Conservation (phyloP, 2,888 invertebrate species). For the Cetonia aurata region DNA sequence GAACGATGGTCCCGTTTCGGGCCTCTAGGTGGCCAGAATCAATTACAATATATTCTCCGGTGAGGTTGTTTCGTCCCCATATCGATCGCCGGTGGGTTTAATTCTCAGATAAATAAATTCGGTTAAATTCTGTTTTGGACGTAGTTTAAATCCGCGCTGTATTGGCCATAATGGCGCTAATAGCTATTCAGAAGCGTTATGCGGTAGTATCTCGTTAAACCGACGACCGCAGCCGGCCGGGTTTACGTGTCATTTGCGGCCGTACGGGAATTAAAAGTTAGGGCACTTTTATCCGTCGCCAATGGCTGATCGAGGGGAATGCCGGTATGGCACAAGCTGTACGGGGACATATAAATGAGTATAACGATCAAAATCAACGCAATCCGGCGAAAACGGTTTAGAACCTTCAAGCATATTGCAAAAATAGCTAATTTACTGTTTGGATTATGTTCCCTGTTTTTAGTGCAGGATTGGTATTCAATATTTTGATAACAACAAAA, state of each 20-base stretch:
- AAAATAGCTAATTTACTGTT: too few relatives aligned
- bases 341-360: too few relatives aligned
- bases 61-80: conserved; percentile 27
- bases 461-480: too few relatives aligned
- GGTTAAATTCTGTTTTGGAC: conserved; percentile 46
- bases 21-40: conserved; percentile 39
- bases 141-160: conserved; percentile 55
- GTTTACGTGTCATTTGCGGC: conserved; percentile 66
- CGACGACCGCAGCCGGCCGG: conserved; percentile 61
- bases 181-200: conserved; percentile 64
- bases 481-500: too few relatives aligned
- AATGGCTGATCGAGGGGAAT: conserved; percentile 54
- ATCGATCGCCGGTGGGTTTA: conserved; percentile 41
- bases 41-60: conserved; percentile 42
- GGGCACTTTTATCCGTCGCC: conserved; percentile 61
- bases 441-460: too few relatives aligned
- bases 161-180: conserved; percentile 65
- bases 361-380: neutral
- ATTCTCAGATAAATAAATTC: conserved; percentile 46
- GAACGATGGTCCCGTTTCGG: conserved; percentile 26
- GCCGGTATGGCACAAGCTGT: too few relatives aligned
- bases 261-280: conserved; percentile 65
- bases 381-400: neutral
- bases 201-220: conserved; percentile 66
- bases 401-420: too few relatives aligned